A percentile compares a stretch with the other conserved stretches of the same genome.
Conservation (phyloP, 2,888 invertebrate genomes). For the Gymnoscelis rufifasciata region DNA sequence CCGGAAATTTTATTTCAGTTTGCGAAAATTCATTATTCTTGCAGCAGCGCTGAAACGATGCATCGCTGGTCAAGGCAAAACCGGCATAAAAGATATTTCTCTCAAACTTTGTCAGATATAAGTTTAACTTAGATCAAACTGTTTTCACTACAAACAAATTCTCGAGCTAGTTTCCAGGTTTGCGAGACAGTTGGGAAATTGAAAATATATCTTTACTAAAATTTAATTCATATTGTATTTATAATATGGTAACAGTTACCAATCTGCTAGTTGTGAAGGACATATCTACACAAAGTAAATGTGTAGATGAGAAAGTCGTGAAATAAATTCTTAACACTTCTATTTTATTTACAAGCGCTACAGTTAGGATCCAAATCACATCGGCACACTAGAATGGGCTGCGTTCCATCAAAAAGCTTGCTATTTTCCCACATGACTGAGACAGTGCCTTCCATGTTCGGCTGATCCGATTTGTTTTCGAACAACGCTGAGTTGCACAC, state of each 20-base stretch:
- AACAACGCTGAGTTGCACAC: conserved; percentile 49
- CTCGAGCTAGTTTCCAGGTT: conserved; percentile 11
- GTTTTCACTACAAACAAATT: conserved; percentile 28
- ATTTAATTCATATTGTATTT: too few species aligned
- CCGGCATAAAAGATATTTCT: conserved; percentile 31
- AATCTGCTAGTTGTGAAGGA: too few species aligned
- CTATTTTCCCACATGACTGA: conserved; percentile 56
- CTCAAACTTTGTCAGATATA: conserved; percentile 29
- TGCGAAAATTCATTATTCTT: conserved; percentile 13
- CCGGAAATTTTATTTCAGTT: conserved; percentile 18
- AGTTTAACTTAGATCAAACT: conserved; percentile 34
- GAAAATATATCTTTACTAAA: conserved; percentile 7
- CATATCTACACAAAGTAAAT: too few species aligned
- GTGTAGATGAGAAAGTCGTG: too few species aligned
- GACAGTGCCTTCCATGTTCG: conserved; percentile 45
- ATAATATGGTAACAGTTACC: too few species aligned
- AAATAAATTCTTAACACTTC: too few species aligned
- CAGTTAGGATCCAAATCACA: conserved; percentile 54
- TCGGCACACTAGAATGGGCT: conserved; percentile 50
- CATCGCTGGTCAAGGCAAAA: conserved; percentile 29
- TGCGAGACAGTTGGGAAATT: conserved; percentile 7
- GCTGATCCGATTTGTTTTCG: conserved; percentile 43
- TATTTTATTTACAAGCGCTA: conserved; percentile 40
- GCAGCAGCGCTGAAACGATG: conserved; percentile 10
- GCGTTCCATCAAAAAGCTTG: conserved; percentile 54